Conservation (phyloP, 1,140 invertebrate genomes). For the Battus philenor region DNA sequence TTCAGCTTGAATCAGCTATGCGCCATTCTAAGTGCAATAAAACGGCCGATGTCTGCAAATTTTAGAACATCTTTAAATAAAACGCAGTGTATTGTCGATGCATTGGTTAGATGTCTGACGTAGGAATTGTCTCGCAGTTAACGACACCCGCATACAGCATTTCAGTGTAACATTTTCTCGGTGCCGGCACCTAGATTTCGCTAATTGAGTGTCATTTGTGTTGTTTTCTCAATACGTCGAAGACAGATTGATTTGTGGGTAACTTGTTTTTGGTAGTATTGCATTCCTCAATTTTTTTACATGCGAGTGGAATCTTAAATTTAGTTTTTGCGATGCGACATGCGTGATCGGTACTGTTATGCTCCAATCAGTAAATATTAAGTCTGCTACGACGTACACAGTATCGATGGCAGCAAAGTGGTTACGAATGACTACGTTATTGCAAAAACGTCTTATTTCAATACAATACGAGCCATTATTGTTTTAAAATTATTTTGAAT, state of each 20-base stretch:
- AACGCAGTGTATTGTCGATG: slow-evolving; percentile 37
- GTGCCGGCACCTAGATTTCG: slow-evolving; percentile 55
- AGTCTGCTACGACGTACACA: slow-evolving; percentile 1
- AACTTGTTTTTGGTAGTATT: slow-evolving; percentile 10
- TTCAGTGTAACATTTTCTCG: slow-evolving; percentile 37
- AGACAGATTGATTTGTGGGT: slow-evolving; percentile 20
- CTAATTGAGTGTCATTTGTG: slow-evolving; percentile 41
- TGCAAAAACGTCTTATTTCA: no score
- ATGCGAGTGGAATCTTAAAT: slow-evolving; percentile 23
- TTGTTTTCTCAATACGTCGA: slow-evolving; percentile 40
- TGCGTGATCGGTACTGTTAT: slow-evolving; percentile 4
- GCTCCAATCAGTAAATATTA: slow-evolving; percentile 16
- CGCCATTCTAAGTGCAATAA: slow-evolving; percentile 70
- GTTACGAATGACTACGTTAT: no score
- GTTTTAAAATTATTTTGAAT: no score
- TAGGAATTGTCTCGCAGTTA: slow-evolving; percentile 26
- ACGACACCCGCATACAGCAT: slow-evolving; percentile 34
- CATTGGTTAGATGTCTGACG: slow-evolving; percentile 39
- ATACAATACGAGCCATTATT: no score
- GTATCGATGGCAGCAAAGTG: no score
- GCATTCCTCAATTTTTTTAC: slow-evolving; percentile 14
- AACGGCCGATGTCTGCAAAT: slow-evolving; percentile 54
- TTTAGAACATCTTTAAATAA: slow-evolving; percentile 59
- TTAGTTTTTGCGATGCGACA: slow-evolving; percentile 14
- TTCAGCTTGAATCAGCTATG: slow-evolving; percentile 69